Percentiles rank a stretch among this genome's conserved stretches.
Conservation (phyloP, 2,797 vertebrate species). For the Ceyx erithaca region DNA sequence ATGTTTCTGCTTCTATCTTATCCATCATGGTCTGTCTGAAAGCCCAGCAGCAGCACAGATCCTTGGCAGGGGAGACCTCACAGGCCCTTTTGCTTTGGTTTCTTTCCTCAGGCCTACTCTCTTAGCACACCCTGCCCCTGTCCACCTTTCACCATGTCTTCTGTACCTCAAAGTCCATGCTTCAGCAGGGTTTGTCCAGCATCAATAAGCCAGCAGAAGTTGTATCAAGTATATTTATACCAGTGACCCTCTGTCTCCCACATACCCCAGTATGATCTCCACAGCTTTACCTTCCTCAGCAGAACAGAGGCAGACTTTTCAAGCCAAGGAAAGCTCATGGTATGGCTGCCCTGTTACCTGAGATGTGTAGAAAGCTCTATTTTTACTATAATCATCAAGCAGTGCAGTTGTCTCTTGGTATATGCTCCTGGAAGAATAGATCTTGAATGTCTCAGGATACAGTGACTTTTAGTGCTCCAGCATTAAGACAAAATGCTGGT, state of each 20-base stretch:
- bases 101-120: background rate
- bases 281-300: background rate
- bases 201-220: background rate
- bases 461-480: background rate
- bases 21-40: background rate
- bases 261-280: background rate
- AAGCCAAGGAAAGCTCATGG: background rate
- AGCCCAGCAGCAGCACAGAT: background rate
- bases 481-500: background rate
- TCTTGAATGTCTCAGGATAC: background rate
- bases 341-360: background rate
- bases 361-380: background rate
- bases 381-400: background rate
- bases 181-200: accelerated
- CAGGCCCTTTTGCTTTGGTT: background rate
- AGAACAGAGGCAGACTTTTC: background rate
- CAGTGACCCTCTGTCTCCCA: background rate
- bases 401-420: background rate
- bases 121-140: background rate
- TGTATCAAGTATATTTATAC: background rate
- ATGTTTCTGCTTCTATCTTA: background rate
- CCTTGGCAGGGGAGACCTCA: background rate
- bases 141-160: background rate
- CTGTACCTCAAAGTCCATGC: background rate
- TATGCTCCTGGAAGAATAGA: background rate